These are phyloP conservation scores for Solea senegalensis DNA, from an alignment of 2,113 vertebrate genomes.

Conservation along the genomic window DNA sequence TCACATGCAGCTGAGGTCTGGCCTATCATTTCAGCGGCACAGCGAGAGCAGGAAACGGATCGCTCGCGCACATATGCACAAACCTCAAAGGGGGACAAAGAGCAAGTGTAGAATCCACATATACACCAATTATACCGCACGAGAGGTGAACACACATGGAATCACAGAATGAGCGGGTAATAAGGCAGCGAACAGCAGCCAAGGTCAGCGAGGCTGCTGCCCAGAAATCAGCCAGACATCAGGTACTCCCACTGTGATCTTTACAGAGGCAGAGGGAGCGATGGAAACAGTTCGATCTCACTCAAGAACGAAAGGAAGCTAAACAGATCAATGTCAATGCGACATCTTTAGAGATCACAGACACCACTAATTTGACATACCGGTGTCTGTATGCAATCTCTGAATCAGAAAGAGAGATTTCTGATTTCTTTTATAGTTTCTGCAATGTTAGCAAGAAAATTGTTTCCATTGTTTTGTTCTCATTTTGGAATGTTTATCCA, in stretches of 20 bases:
- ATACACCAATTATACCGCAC: background rate
- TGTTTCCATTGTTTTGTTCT: no score
- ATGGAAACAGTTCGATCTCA: conserved; percentile 44
- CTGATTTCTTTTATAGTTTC: background rate
- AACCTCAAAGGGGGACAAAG: conserved; percentile 28
- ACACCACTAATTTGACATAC: conserved; percentile 23
- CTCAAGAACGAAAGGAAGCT: conserved; percentile 19
- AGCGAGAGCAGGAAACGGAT: conserved; percentile 53
- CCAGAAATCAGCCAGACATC: conserved; percentile 42
- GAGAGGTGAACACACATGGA: background rate
- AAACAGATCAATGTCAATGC: conserved; percentile 52
- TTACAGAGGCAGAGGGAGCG: conserved; percentile 31
- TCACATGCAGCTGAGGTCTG: conserved; percentile 27
- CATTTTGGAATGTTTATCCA: no score
- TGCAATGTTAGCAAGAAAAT: no score
- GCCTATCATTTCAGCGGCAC: conserved; percentile 21
- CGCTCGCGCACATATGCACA: background rate
- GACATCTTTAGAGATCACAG: conserved; percentile 32
- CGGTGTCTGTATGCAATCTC: background rate
- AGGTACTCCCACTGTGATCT: conserved; percentile 49
- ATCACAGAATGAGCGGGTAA: conserved; percentile 38
- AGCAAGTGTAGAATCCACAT: conserved; percentile 5
- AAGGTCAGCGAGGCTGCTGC: conserved; percentile 40
- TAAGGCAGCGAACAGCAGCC: conserved; percentile 41
- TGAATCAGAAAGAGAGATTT: background rate